Evolutionary conservation across 2,888 invertebrate genomes (phyloP), one percentile per base, ranked within the genome.

Genomic region (Drosophila affinis): DNA sequence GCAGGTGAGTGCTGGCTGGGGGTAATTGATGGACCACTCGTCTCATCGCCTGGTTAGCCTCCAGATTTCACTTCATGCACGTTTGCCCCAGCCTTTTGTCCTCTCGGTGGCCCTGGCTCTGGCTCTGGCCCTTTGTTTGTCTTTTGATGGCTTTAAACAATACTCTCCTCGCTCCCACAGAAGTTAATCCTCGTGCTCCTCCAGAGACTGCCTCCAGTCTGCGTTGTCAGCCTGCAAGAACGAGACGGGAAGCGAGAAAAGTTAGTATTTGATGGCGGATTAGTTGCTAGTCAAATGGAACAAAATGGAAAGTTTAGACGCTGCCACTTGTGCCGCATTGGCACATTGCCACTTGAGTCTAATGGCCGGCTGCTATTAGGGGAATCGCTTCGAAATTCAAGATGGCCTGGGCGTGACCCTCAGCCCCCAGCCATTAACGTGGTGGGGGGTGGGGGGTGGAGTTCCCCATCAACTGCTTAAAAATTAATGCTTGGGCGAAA

Each of bases 21-120:
- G 67, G 70, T 81, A 80, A 84, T 87, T 83, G 88, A 75, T 77
- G 73, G 57, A 67, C 57, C 81, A 58, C n/a, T n/a, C 39, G 63
- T 49, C 67, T 72, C 70, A 56, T 58, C 49, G 53, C 53, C 56
- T 24, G 57, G 48, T 73, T 70, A 70, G 78, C 64, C 64, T 55
- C 58, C 27, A 61, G 72, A 76, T 72, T 62, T 71, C 32, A 54
- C 63, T 75, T 81, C 53, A 55, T 62, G 76, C 86, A 85, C 89
- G 86, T 77, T 71, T 67, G 72, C 59, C 39, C 27, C 34, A 24
- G n/a, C 62, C 46, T 47, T 9, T 54, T 5, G 29, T 29, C 29
- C 52, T 48, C 53, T 46, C n/a, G 14, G 3, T 39, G 39, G 39
- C 34, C 39, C 6, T 39, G 39, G 39, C 39, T 10, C 48, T 63